Conservation (phyloP, 2,888 invertebrate species). For the Thysanoteuthis rhombus region DNA sequence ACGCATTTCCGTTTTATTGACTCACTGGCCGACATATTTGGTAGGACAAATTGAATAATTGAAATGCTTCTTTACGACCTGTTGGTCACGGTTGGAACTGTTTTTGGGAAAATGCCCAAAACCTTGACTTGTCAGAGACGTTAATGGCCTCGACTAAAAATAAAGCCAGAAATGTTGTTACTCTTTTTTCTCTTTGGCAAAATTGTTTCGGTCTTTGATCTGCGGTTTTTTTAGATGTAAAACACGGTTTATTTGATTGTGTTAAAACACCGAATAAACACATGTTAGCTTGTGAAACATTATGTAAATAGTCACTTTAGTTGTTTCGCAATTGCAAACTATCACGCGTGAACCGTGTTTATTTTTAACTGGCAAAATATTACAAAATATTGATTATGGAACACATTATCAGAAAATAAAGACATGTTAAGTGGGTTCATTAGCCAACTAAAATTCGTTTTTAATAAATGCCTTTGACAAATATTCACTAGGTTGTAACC, state of each 20-base stretch:
- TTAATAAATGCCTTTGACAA: no score
- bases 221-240: not conserved
- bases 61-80: not conserved
- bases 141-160: not conserved
- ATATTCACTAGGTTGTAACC: no score
- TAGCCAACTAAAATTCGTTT: no score
- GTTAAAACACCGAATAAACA: not conserved
- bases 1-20: not conserved
- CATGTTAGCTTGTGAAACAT: not conserved
- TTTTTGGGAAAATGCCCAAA: not conserved
- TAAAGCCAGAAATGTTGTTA: not conserved
- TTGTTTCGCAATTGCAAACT: not conserved
- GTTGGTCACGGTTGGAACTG: not conserved
- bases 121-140: not conserved
- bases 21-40: not conserved
- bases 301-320: not conserved
- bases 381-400: not conserved
- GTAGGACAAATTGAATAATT: slow-evolving; percentile 12
- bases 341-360: not conserved
- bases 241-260: not conserved
- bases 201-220: not conserved
- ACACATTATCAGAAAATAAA: no score
- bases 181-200: not conserved
- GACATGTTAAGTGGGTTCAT: no score
- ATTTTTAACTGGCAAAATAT: not conserved